Evolutionary conservation across 2,113 vertebrate genomes (phyloP).

Genomic region (Hucho hucho): DNA sequence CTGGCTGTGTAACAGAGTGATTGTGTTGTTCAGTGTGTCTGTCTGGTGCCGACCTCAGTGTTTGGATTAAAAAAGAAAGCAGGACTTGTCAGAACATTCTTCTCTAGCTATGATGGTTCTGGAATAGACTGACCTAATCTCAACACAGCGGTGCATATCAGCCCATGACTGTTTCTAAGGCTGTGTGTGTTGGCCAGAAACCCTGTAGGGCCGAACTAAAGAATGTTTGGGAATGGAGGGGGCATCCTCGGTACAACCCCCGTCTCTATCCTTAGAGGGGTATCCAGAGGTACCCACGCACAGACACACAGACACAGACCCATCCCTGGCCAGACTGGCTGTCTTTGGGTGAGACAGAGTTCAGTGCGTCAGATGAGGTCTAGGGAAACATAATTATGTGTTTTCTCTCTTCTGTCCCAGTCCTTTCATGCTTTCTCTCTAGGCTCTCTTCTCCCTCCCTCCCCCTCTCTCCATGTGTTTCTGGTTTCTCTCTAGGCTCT

Average conservation of each 20-base stretch:
- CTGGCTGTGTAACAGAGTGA: not conserved
- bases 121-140: no score
- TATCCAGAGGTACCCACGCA: not conserved
- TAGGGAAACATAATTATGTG: not conserved
- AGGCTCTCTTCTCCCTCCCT: no score
- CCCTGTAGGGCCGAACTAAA: not conserved
- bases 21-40: not conserved
- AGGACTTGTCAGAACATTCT: no score
- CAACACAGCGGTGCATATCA: no score
- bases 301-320: not conserved
- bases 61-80: no score
- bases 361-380: constrained; percentile 8
- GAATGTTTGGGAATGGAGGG: not conserved
- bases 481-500: no score
- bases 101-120: no score
- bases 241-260: not conserved
- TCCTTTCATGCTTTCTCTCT: not conserved
- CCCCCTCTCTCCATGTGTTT: no score
- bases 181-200: not conserved
- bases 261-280: not conserved
- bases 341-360: constrained; percentile 5
- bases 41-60: no score
- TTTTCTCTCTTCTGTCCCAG: not conserved
- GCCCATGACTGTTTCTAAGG: no score
- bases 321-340: not conserved